phyloP scores from a whole-genome alignment of 2,797 vertebrate species.

The Acrossocheilus wenchowensis region DNA sequence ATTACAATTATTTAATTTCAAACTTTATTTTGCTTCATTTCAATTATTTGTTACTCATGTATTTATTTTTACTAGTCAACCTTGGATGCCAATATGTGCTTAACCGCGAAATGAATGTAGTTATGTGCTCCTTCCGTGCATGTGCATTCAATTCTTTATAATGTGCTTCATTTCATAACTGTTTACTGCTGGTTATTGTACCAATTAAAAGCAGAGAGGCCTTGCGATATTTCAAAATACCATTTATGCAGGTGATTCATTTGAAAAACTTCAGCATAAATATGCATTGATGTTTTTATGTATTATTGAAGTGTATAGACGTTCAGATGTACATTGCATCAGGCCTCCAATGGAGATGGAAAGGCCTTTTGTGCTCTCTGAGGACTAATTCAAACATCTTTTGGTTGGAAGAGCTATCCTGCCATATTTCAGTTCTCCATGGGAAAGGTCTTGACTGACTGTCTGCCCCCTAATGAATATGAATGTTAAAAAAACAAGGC shows the following conservation, averaged over 20 bases:
- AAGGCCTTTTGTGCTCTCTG: conserved; percentile 24
- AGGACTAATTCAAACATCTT: conserved; percentile 44
- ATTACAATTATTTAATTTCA: neutral
- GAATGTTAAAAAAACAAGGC: conserved; percentile 35
- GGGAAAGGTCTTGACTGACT: conserved; percentile 34
- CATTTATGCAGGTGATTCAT: neutral
- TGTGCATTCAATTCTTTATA: conserved; percentile 5
- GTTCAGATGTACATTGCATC: neutral
- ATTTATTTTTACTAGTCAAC: conserved; percentile 35
- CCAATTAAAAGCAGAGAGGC: conserved; percentile 13
- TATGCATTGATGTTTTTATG: neutral
- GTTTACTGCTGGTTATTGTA: conserved; percentile 28
- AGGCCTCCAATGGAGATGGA: neutral
- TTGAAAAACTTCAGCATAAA: neutral
- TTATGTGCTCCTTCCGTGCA: neutral
- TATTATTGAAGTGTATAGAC: neutral
- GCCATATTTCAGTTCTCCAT: conserved; percentile 29
- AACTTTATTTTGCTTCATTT: conserved; percentile 21
- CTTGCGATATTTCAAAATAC: conserved; percentile 3
- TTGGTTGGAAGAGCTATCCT: conserved; percentile 25
- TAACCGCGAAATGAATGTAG: neutral
- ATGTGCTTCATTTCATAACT: neutral
- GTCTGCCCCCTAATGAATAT: conserved; percentile 41
- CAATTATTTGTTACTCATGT: neutral
- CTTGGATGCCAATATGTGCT: conserved; percentile 4